Conservation (phyloP, 2,888 invertebrate species). For the Mystacides longicornis region DNA sequence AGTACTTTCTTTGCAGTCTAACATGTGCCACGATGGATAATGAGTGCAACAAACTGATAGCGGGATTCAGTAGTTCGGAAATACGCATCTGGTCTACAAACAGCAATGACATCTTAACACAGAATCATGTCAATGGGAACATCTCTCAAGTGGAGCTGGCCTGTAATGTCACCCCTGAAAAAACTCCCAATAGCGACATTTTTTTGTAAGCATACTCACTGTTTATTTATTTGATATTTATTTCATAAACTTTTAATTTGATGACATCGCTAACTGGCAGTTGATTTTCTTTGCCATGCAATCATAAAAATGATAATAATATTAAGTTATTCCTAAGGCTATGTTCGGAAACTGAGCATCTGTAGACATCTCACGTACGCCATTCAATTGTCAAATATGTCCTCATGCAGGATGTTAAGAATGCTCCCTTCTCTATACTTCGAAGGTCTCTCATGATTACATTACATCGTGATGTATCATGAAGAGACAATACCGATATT, state of each 20-base stretch:
- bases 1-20: conserved; percentile 39
- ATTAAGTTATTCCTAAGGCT: too few relatives aligned
- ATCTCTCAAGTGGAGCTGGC: conserved; percentile 46
- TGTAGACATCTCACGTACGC: too few relatives aligned
- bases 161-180: conserved; percentile 45
- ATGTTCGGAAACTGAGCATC: too few relatives aligned
- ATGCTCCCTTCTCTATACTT: too few relatives aligned
- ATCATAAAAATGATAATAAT: too few relatives aligned
- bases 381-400: too few relatives aligned
- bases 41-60: conserved; percentile 57
- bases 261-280: not conserved
- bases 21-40: conserved; percentile 55
- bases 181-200: conserved; percentile 38
- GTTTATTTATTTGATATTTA: not conserved
- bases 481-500: too few relatives aligned
- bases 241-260: too few relatives aligned
- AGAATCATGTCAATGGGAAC: conserved; percentile 38
- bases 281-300: not conserved
- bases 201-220: conserved; percentile 38
- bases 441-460: too few relatives aligned
- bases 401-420: too few relatives aligned
- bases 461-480: too few relatives aligned
- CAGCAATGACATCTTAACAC: conserved; percentile 38
- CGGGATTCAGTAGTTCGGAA: conserved; percentile 63
- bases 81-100: conserved; percentile 62